Base-by-base conservation (phyloP, 2,797 vertebrate species). In the Ceryle rudis region DNA sequence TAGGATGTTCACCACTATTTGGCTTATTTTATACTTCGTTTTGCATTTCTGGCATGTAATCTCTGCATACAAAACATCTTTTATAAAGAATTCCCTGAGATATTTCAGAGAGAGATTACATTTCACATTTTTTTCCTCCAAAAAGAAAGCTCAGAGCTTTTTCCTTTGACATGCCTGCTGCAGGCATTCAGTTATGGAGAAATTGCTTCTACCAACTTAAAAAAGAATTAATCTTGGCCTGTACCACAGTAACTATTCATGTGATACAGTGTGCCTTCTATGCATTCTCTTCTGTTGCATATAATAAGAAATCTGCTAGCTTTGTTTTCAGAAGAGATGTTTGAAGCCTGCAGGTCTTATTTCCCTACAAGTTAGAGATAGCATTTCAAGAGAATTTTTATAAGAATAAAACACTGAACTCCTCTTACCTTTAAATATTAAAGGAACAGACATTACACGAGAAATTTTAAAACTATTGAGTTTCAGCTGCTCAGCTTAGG, bases 1-100 rank as follows among this genome's bases (percentile, higher is more conserved):
- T 97, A 97, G 84, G 75, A 97, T 95, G 81, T 94, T 97, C 96
- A 90, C 92, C 67, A 60, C 93, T 97, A 97, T 98, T 97, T 97
- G 90, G 90, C 86, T 97, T 96, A 95, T 97, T 98, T 97, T 96
- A 69, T 97, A 90, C 92, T 95, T 97, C 86, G 88, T 96, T 98
- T 97, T 93, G 80, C 92, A 97, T 97, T 91, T 97, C 93, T 96
- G 96, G 82, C 95, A 90, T 96, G 86, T 93, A 96, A 96, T 92
- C 85, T 96, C 93, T 78, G 90, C 4, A 52, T 95, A 97, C 69
- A 97, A 96, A 97, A 94, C 35, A 83, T 57, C 83, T 96, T 96
- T 95, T 19, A 35, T 84, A 89, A 87, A 95, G 92, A 97, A 97
- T 93, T 97, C 89, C 96, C 93, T 92, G 31, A 86, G 86, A 98